Evolutionary conservation across 2,888 invertebrate species (phyloP), one percentile per base, ranked within the genome.

Genomic region (Agriopis marginaria): DNA sequence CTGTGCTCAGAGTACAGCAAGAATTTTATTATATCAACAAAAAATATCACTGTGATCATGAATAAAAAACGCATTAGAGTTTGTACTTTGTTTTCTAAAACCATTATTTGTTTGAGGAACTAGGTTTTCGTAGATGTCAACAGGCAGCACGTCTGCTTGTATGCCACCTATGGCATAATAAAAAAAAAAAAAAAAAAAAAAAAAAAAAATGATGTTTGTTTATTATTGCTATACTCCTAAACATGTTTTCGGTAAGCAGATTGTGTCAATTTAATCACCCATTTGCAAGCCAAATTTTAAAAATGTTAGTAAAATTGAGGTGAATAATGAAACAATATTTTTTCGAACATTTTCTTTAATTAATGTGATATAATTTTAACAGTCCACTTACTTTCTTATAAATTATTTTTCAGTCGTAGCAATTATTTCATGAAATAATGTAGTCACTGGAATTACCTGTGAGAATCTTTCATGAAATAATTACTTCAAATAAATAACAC

Each of bases 321-420:
- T 80, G 72, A 75, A 67, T 88, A 91, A 92, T 90, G 81, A 92
- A 91, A 92, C 88, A 73, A 85, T 53, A 7, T 10, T 10, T 63
- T 79, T 87, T 89, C 83, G 75, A 72, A 85, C 85, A 80, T 80
- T 78, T 68, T 75, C 71, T 92, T 93, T 92, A 92, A 90, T 93
- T 92, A 92, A 89, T 92, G 89, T 90, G 90, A 91, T 89, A 89
- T 80, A 91, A 92, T 88, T 90, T 88, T 82, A 92, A 92, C 92
- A 92, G 88, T 92, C 92, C 90, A 92, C 91, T 92, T 92, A 92
- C 91, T 72, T 82, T 81, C 74, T 82, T 82, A 84, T 76, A 77
- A 84, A 78, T 79, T 76, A 76, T 51, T 63, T n/a, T 50, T 63
- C 47, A 32, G 8, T 45, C 9, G 11, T 56, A 62, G 62, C 58